Percentiles rank a stretch among this genome's conserved stretches.
phyloP scores from a whole-genome alignment of 23 tunicate species.

The Trididemnum miniatum region DNA sequence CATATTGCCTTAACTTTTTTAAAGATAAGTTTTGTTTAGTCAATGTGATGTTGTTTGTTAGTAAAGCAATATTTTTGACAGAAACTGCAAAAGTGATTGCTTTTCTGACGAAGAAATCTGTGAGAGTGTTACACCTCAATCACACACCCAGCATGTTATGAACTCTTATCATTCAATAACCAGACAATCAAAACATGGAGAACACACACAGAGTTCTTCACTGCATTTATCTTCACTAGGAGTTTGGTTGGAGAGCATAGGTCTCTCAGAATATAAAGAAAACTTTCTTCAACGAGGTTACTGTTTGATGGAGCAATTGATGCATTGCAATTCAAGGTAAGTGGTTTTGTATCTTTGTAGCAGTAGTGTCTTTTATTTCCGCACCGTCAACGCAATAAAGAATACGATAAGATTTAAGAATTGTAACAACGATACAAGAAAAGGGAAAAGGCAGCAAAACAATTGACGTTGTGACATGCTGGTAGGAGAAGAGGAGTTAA shows the following conservation, averaged over 20 bases:
- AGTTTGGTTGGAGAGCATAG: constrained; percentile 79
- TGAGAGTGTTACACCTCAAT: background rate
- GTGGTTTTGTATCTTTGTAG: no score
- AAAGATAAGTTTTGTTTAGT: no score
- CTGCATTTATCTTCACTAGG: constrained; percentile 53
- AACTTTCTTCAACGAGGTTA: constrained; percentile 58
- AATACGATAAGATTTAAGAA: no score
- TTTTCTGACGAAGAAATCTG: background rate
- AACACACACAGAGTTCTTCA: background rate
- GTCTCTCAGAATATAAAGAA: constrained; percentile 77
- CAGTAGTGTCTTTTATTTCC: no score
- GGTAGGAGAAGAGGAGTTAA: no score
- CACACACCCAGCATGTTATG: background rate
- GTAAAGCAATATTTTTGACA: background rate
- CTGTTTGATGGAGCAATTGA: constrained; percentile 69
- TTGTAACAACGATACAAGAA: no score
- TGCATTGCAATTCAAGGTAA: no score
- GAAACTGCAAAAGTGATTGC: background rate
- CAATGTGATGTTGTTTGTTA: background rate
- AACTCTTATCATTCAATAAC: background rate
- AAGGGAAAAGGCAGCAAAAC: no score
- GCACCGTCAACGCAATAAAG: no score
- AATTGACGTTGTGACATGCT: no score
- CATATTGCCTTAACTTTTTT: no score
- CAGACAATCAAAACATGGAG: background rate